phyloP scores from a whole-genome alignment of 2,113 vertebrate species.

The Haliaeetus leucogaster region DNA sequence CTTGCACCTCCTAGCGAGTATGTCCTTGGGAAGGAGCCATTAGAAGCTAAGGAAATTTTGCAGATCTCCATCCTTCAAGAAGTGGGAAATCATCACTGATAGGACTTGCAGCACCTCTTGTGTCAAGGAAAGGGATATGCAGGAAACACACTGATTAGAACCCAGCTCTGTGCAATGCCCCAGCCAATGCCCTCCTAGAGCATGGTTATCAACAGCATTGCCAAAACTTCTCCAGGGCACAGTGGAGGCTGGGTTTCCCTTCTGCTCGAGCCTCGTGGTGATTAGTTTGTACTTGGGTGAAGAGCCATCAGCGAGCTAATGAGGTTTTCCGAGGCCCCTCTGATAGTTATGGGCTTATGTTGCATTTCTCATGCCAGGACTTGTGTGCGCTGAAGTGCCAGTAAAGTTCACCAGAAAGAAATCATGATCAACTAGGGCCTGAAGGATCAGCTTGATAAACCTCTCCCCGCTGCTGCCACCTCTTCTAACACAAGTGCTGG shows the following conservation, averaged over 20 bases:
- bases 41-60: conserved; percentile 41
- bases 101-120: background rate
- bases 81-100: background rate
- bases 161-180: background rate
- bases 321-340: background rate
- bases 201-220: background rate
- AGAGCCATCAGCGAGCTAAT: background rate
- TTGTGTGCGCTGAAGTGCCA: background rate
- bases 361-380: background rate
- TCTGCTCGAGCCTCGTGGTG: background rate
- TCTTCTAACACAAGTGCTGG: background rate
- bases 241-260: background rate
- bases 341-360: background rate
- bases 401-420: background rate
- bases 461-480: background rate
- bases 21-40: conserved; percentile 68
- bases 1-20: conserved; percentile 58
- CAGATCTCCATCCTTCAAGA: conserved; percentile 38
- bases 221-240: background rate
- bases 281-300: background rate
- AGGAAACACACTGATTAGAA: background rate
- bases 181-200: background rate
- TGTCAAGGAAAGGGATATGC: background rate
- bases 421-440: background rate
- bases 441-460: background rate